Conservation (phyloP, 2,797 vertebrate species). For the Alauda arvensis region DNA sequence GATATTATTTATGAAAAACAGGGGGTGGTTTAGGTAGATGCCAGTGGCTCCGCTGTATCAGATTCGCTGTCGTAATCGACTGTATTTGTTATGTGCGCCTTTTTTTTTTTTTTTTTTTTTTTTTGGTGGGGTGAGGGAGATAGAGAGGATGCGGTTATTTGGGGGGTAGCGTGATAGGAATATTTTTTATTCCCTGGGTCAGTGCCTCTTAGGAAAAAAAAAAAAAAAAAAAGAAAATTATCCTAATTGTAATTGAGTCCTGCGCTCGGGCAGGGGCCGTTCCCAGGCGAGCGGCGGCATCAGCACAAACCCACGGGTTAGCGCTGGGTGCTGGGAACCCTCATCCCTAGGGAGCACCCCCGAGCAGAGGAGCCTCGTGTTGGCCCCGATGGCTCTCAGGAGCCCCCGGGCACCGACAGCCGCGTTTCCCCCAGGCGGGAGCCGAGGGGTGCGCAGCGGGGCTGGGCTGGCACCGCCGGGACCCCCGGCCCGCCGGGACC, state of each 20-base stretch:
- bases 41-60: background rate
- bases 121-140: background rate
- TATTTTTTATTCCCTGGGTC: background rate
- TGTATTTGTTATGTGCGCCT: background rate
- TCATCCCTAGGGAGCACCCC: background rate
- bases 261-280: background rate
- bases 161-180: fast-evolving
- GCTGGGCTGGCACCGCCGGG: background rate
- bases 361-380: background rate
- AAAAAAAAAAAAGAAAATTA: background rate
- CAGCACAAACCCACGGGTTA: background rate
- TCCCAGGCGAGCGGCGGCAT: background rate
- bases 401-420: background rate
- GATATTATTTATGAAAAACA: background rate
- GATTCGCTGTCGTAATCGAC: background rate
- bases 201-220: background rate
- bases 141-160: background rate
- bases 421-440: fast-evolving
- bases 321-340: background rate
- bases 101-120: background rate
- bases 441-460: background rate
- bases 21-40: background rate
- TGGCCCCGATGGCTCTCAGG: background rate
- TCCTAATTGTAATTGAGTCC: background rate
- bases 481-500: background rate